A percentile compares a stretch with the other conserved stretches of the same genome.
phyloP scores from a whole-genome alignment of 2,113 vertebrate genomes.

The Psephotus haematonotus region DNA sequence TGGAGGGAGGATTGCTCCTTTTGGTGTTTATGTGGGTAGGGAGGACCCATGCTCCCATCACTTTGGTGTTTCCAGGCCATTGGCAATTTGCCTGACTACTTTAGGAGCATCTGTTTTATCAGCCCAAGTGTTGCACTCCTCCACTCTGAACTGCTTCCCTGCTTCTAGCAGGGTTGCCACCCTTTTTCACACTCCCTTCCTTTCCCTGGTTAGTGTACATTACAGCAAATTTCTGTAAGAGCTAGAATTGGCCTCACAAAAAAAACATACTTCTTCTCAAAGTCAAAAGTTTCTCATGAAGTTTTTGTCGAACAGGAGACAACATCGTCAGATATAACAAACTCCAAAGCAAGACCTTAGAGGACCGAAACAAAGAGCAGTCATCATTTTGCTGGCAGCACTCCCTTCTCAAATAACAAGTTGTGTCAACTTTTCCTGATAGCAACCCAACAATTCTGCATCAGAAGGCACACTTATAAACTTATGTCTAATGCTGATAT shows the following conservation, averaged over 20 bases:
- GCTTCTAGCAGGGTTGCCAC: background rate
- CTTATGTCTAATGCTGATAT: background rate
- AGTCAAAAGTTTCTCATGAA: rapidly evolving
- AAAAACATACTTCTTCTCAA: background rate
- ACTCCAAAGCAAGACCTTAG: background rate
- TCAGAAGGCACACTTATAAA: rapidly evolving
- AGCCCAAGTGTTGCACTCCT: background rate
- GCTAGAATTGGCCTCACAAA: background rate
- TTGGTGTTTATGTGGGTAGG: background rate
- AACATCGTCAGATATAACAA: rapidly evolving
- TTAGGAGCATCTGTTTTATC: background rate
- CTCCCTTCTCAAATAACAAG: background rate
- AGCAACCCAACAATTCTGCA: background rate
- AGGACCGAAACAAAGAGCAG: background rate
- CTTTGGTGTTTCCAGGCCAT: background rate
- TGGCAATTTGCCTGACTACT: background rate
- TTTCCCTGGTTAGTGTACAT: background rate
- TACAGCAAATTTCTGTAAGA: background rate
- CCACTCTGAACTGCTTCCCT: background rate
- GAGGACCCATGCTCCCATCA: rapidly evolving
- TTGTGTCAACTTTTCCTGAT: background rate
- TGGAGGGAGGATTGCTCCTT: background rate
- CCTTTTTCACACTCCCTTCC: background rate
- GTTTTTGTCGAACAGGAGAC: background rate
- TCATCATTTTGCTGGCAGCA: background rate